phyloP scores from a whole-genome alignment of 2,888 invertebrate species.

The Amphipyra tragopoginis region DNA sequence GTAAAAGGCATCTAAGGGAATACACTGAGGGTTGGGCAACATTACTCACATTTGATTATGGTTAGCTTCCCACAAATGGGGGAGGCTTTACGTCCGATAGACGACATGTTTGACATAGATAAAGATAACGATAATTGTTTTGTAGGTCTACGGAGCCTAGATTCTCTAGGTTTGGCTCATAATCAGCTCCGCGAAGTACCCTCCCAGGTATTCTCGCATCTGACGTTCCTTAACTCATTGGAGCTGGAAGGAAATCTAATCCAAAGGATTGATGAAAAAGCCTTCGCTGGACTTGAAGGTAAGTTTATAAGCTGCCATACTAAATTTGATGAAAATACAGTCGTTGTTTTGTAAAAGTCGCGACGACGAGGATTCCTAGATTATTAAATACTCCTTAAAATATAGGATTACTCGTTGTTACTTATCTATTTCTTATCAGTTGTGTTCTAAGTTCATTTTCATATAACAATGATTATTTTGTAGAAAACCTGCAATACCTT shows the following conservation, averaged over 20 bases:
- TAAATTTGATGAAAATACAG: too few relatives aligned
- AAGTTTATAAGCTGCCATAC: constrained; percentile 58
- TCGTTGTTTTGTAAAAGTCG: neutral
- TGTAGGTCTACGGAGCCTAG: constrained; percentile 94
- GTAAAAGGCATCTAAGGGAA: constrained; percentile 29
- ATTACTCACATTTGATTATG: constrained; percentile 37
- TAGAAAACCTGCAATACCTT: constrained; percentile 97
- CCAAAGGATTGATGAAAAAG: constrained; percentile 94
- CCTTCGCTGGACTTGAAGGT: constrained; percentile 97
- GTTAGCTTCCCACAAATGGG: constrained; percentile 4
- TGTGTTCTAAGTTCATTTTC: constrained; percentile 19
- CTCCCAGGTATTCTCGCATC: constrained; percentile 94
- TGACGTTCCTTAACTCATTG: constrained; percentile 95
- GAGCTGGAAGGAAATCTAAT: constrained; percentile 97
- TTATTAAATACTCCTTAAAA: constrained; percentile 32
- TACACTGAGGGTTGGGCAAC: constrained; percentile 22
- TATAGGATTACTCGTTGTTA: constrained; percentile 1
- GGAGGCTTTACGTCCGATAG: constrained; percentile 2
- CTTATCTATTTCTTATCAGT: too few relatives aligned
- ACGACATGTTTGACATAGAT: neutral
- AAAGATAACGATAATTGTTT: constrained; percentile 20
- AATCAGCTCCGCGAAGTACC: constrained; percentile 95
- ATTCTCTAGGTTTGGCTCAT: constrained; percentile 95
- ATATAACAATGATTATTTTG: constrained; percentile 45
- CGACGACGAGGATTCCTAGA: constrained; percentile 5